Percentiles rank a stretch among this genome's conserved stretches.
These are phyloP conservation scores for Callorhinus ursinus DNA, from an alignment of 2,113 vertebrate genomes.

Conservation along the genomic window DNA sequence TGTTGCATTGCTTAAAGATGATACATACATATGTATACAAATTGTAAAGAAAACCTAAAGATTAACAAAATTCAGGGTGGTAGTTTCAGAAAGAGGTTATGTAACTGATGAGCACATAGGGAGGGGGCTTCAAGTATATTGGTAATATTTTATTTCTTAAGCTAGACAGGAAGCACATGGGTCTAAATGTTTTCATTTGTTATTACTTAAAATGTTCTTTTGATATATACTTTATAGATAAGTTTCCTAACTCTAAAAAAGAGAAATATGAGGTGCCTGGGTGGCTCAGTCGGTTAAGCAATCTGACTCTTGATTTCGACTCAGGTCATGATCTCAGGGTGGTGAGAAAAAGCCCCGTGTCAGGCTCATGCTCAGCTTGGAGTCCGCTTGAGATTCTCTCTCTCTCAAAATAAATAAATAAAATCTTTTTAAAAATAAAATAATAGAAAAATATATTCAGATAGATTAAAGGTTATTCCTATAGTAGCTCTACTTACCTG, in stretches of 20 bases:
- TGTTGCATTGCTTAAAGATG: neutral
- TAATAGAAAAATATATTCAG: neutral
- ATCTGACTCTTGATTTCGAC: neutral
- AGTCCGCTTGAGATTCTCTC: neutral
- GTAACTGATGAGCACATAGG: neutral
- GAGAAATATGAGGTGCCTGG: neutral
- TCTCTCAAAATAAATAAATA: neutral
- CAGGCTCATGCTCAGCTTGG: neutral
- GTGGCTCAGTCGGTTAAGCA: neutral
- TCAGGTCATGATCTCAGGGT: neutral
- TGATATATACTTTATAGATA: neutral
- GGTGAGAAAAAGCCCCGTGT: neutral
- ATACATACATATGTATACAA: neutral
- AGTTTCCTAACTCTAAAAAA: conserved; percentile 12
- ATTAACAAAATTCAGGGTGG: neutral
- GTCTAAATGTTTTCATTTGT: neutral
- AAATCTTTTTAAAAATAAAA: neutral
- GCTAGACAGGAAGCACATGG: neutral
- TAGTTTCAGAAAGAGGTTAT: neutral
- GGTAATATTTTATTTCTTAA: conserved; percentile 23
- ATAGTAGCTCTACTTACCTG: neutral
- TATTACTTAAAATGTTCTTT: conserved; percentile 11
- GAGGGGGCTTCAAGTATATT: neutral
- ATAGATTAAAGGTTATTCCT: neutral
- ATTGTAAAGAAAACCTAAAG: neutral